phyloP scores from a whole-genome alignment of 2,888 invertebrate species.

The Rutpela maculata region DNA sequence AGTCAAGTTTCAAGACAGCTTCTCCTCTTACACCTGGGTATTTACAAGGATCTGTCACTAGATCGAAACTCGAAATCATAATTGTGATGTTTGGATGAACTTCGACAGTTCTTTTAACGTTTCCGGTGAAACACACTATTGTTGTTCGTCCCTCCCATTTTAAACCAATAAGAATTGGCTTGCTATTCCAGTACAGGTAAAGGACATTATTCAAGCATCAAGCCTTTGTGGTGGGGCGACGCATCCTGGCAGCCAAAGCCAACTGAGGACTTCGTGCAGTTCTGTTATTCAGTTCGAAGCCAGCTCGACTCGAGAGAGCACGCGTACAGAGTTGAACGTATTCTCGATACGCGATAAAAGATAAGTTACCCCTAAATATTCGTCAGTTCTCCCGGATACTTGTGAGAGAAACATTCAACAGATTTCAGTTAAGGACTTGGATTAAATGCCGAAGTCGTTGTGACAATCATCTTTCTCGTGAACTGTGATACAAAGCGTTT shows the following conservation, averaged over 20 bases:
- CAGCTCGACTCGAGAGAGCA: constrained; percentile 24
- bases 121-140: constrained; percentile 58
- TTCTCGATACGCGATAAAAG: constrained; percentile 45
- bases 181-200: constrained; percentile 58
- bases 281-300: constrained; percentile 47
- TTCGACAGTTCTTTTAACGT: constrained; percentile 59
- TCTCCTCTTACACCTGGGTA: constrained; percentile 60
- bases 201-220: constrained; percentile 56
- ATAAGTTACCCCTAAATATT: constrained; percentile 32
- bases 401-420: neutral
- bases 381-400: constrained; percentile 33
- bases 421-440: neutral
- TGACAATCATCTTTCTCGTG: constrained; percentile 30
- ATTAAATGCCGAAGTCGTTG: neutral
- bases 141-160: constrained; percentile 58
- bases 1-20: constrained; percentile 59
- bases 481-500: constrained; percentile 28
- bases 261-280: constrained; percentile 43
- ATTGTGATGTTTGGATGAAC: constrained; percentile 56
- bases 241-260: constrained; percentile 53
- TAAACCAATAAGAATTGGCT: constrained; percentile 60
- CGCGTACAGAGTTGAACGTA: constrained; percentile 27
- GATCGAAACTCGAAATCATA: constrained; percentile 55
- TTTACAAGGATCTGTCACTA: constrained; percentile 41
- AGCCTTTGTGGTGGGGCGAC: constrained; percentile 52